A percentile compares a stretch with the other conserved stretches of the same genome.
These are phyloP conservation scores for Vireo altiloquus DNA, from an alignment of 2,113 vertebrate genomes.

Conservation along the genomic window DNA sequence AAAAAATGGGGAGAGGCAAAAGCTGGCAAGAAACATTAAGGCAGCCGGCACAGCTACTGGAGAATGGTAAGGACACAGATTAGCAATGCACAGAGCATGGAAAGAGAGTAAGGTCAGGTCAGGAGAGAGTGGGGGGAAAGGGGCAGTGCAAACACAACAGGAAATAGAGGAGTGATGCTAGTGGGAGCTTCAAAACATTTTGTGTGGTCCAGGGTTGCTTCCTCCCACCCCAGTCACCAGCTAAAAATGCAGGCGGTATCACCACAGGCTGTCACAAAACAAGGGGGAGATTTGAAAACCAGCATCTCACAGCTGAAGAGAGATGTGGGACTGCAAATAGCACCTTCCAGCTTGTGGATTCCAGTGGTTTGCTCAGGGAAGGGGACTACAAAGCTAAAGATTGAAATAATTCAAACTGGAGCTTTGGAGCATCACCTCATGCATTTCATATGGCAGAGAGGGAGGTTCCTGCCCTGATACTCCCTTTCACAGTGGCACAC, in stretches of 20 bases:
- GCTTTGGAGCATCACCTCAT: neutral
- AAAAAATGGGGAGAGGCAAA: neutral
- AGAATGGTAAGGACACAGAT: constrained; percentile 35
- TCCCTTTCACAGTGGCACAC: neutral
- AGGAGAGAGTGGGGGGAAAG: neutral
- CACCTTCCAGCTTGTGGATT: neutral
- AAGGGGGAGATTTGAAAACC: neutral
- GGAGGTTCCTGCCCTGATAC: neutral
- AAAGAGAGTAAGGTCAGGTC: neutral
- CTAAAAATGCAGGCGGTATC: neutral
- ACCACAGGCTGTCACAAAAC: neutral
- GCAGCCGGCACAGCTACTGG: neutral
- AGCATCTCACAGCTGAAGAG: neutral
- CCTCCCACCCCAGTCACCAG: neutral
- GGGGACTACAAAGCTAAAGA: neutral
- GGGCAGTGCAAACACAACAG: neutral
- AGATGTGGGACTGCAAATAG: neutral
- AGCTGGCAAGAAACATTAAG: constrained; percentile 19
- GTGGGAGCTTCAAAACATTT: neutral
- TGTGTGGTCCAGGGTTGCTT: neutral
- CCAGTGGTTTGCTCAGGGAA: neutral
- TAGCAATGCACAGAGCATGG: constrained; percentile 5
- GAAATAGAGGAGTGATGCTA: neutral
- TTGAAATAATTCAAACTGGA: neutral
- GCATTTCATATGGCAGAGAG: neutral